Evolutionary conservation across 1,140 invertebrate species (phyloP), one percentile per base, ranked within the genome.

Genomic region (Musca domestica): DNA sequence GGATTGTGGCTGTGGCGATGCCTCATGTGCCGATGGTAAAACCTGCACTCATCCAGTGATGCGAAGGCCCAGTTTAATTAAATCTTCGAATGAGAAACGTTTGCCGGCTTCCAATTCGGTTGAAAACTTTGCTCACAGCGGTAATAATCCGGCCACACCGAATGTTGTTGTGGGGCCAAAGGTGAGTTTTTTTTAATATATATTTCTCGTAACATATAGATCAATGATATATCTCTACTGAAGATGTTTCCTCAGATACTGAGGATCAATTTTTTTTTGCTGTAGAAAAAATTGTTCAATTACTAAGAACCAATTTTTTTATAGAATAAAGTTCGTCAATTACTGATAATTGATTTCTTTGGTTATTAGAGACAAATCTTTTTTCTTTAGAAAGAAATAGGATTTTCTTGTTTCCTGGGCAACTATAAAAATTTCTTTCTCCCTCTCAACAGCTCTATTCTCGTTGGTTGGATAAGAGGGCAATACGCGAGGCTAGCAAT

Each of bases 1-100:
- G n/a, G 90, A 91, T 78, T 91, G 89, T 70, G 88, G 89, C 27
- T 91, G 90, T 76, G 88, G 89, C 10, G 90, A 91, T 77, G 88
- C 87, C 0, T 89, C 87, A 5, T 91, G 90, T 77, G 87, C 88
- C 63, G 89, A 90, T 74, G 88, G 88, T 1, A 89, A 90, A 77
- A 87, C 86, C 2, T 91, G 89, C 76, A 85, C 87, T 1, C 89
- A 91, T 76, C 89, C 89, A 4, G 77, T 80, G 14, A 86, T 90
- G 77, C 83, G 89, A 30, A 83, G 89, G 14, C 88, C 90, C 51
- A 85, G 86, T 67, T 83, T 88, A 1, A 83, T 88, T 0, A 90
- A 90, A 76, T 78, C 83, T 20, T 83, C 84, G 34, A 74, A 83
- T 17, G 76, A 79, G 56, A 81, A 81, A 64, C 73, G 78, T 6